Conservation (phyloP, 1,140 invertebrate species). For the Habropoda laboriosa region DNA sequence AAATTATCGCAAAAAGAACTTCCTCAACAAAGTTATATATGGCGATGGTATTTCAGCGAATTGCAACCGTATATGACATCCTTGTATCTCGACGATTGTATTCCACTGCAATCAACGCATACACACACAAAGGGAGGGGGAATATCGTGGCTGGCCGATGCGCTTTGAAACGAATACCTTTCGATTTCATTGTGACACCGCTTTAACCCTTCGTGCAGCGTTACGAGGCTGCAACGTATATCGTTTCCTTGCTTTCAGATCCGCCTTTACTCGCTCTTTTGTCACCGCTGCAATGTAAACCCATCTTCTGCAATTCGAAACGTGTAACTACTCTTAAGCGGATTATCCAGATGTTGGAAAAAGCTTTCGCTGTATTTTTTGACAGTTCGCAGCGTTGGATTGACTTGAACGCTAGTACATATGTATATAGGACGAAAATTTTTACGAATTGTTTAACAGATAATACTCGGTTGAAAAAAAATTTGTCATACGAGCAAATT, state of each 20-base stretch:
- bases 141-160: not conserved
- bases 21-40: not conserved
- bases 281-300: not conserved
- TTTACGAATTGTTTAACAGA: too few species aligned
- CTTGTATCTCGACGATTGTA: slow-evolving; percentile 7
- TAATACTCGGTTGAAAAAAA: too few species aligned
- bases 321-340: too few species aligned
- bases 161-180: slow-evolving; percentile 17
- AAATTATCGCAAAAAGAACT: too few species aligned
- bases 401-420: too few species aligned
- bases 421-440: too few species aligned
- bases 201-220: not conserved
- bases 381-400: too few species aligned
- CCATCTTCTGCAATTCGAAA: too few species aligned
- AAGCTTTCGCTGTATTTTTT: too few species aligned
- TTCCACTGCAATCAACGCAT: not conserved
- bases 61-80: not conserved
- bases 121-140: too few species aligned
- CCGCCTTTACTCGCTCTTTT: not conserved
- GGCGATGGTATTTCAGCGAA: not conserved
- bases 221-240: not conserved
- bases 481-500: too few species aligned
- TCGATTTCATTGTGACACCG: slow-evolving; percentile 11
- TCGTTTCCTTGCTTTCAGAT: not conserved
- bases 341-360: too few species aligned